A percentile compares a stretch with the other conserved stretches of the same genome.
Evolutionary conservation across 2,888 invertebrate genomes (phyloP).

Genomic region (Teleiodes luculella): DNA sequence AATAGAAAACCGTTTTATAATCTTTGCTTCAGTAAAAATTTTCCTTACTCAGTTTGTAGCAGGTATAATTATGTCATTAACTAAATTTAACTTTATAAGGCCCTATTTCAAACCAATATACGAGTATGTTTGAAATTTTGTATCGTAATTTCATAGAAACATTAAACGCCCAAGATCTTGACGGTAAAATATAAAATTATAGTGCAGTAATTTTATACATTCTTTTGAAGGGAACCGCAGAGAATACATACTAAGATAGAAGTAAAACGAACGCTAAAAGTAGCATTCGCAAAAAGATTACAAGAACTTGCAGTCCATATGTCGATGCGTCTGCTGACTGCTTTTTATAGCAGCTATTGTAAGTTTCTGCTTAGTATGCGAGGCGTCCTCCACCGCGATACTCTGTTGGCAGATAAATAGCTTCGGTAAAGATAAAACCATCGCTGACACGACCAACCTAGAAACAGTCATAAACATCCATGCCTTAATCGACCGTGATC

Average conservation of each 20-base stretch:
- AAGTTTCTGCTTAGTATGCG: constrained; percentile 58
- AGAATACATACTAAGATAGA: background rate
- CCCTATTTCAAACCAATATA: no score
- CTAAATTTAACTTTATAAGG: no score
- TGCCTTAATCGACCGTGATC: constrained; percentile 32
- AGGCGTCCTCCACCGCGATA: constrained; percentile 44
- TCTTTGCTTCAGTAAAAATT: no score
- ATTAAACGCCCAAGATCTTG: no score
- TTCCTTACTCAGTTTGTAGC: no score
- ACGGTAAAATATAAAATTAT: background rate
- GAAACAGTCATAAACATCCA: constrained; percentile 38
- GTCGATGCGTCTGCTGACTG: constrained; percentile 36
- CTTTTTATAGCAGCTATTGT: constrained; percentile 59
- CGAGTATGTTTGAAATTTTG: no score
- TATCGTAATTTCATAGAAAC: no score
- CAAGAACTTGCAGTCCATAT: constrained; percentile 24
- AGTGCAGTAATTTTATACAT: background rate
- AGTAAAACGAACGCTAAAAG: background rate
- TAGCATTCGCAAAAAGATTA: constrained; percentile 6
- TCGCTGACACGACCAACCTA: constrained; percentile 31
- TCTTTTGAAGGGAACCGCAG: background rate
- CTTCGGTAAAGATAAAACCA: constrained; percentile 44
- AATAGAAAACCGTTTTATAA: no score
- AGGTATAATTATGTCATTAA: no score
- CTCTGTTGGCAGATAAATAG: constrained; percentile 51